phyloP scores from a whole-genome alignment of 1,140 invertebrate species.

The Melipona quadrifasciata region DNA sequence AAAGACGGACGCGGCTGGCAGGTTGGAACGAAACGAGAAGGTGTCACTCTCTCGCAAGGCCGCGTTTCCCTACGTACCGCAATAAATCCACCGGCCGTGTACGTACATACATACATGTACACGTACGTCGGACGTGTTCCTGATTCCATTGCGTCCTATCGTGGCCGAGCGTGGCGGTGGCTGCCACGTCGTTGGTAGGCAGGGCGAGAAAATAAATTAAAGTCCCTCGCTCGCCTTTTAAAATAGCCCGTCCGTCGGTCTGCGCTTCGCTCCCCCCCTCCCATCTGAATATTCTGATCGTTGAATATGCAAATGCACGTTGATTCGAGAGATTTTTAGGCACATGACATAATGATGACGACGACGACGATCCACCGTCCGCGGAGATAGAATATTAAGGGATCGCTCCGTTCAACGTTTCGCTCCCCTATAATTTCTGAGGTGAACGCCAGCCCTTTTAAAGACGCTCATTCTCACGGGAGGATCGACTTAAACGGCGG shows the following conservation, averaged over 20 bases:
- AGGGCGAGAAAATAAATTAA: constrained; percentile 67
- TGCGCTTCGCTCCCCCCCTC: background rate
- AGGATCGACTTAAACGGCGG: constrained; percentile 49
- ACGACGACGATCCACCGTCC: constrained; percentile 42
- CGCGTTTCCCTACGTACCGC: constrained; percentile 50
- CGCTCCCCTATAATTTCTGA: constrained; percentile 56
- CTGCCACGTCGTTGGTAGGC: constrained; percentile 9
- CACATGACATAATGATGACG: constrained; percentile 65
- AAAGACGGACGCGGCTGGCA: constrained; percentile 63
- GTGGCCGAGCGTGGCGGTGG: background rate
- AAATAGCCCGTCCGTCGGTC: constrained; percentile 36
- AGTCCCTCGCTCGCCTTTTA: constrained; percentile 51
- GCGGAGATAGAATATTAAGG: constrained; percentile 68
- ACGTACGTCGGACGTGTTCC: constrained; percentile 55
- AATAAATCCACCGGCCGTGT: constrained; percentile 53
- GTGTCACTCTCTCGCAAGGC: constrained; percentile 58
- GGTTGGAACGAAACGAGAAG: constrained; percentile 55
- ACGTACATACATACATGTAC: background rate
- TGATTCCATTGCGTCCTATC: constrained; percentile 58
- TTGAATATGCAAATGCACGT: constrained; percentile 65
- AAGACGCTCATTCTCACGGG: constrained; percentile 57
- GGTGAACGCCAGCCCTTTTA: constrained; percentile 44
- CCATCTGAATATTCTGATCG: too few relatives aligned
- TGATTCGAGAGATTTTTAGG: constrained; percentile 61
- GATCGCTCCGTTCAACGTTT: background rate